Base-by-base conservation (phyloP, 2,888 invertebrate genomes). In the Andrena hattorfiana region DNA sequence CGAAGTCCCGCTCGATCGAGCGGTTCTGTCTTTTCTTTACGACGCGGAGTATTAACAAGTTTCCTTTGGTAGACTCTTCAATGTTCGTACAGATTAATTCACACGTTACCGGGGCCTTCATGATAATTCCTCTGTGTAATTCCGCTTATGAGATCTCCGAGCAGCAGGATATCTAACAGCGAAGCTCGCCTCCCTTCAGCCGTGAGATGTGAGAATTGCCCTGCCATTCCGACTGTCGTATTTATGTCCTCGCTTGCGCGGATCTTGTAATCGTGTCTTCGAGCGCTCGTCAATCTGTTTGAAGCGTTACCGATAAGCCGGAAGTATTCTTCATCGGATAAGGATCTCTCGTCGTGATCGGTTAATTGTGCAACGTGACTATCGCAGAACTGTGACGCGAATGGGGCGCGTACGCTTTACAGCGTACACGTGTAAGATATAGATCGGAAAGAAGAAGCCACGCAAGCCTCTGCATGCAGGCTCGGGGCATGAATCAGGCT, bases 401-500 rank as follows among this genome's bases (percentile, higher is more conserved):
- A 42, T 51, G 54, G 30, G 71, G 71, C 42, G 20, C 42, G 2
- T 7, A 23, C 23, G 48, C 48, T 35, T 59, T 23, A 23, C 59
- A 10, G 23, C 13, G 49, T 28, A 30, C 30, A 30, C 59, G 54
- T 64, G 26, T 8, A 42, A 56, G 63, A 66, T 71, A 66, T 26
- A 26, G 60, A 80, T 77, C 59, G 54, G 10, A 16, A 60, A 62
- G 42, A 73, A 54, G 35, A 66, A 64, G 42, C 32, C 28, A 35
- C 23, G 66, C 49, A 56, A 67, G 56, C 7, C 48, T 51, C 7
- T 6, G 35, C 28, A 48, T 10, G 28, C 28, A 54, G 54, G 48
- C 20, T 68, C 42, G 16, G 42, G 16, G 59, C 71, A 62, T 71
- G 70, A 80, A 80, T 81, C 82, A 67, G 42, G 64, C 56, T 81